Base-by-base conservation (phyloP, 1,140 invertebrate genomes). In the Psilanteris sp. region DNA sequence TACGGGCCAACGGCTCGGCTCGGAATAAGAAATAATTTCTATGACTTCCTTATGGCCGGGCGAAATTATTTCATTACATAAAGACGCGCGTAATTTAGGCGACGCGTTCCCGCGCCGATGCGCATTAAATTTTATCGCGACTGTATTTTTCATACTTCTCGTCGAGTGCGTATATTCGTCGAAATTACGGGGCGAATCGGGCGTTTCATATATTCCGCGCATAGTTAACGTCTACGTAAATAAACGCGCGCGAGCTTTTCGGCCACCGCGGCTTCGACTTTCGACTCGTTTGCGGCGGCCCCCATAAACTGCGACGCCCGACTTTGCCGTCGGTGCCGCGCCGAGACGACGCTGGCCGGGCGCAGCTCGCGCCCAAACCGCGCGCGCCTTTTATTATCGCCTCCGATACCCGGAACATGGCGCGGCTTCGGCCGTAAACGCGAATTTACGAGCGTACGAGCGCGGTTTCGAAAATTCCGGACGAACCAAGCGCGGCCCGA, bases 51-150 rank as follows among this genome's bases (percentile, higher is more conserved):
- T 41, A 75, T 61, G 48, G 55, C 24, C 46, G 48, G 24, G 39
- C 31, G 29, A 75, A 75, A 62, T 68, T 46, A 75, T 75, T 75
- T 75, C 54, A 75, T 75, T 75, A 43, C 55, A 44, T 44, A 48
- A 61, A 64, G 48, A 0, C 26, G 27, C 39, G 32, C 43, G 50
- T 57, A 73, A 64, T 59, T 73, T 66, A 73, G 27, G 37, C 59
- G 52, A 37, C 44, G 52, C 15, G 16, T 68, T 62, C 36, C 62
- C 46, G 29, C 52, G 18, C 71, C 61, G 26, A 67, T 73, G 8
- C 34, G 37, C 59, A 52, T 52, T 50, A 52, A 61, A 67, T 62
- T 74, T 74, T 61, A 74, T 74, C 54, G 59, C 37, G 13, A 44
- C 61, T 20, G 59, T 67, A 43, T 74, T 67, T 57, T 67, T 67